phyloP scores from a whole-genome alignment of 2,113 vertebrate genomes.

The Catharus bicknelli region DNA sequence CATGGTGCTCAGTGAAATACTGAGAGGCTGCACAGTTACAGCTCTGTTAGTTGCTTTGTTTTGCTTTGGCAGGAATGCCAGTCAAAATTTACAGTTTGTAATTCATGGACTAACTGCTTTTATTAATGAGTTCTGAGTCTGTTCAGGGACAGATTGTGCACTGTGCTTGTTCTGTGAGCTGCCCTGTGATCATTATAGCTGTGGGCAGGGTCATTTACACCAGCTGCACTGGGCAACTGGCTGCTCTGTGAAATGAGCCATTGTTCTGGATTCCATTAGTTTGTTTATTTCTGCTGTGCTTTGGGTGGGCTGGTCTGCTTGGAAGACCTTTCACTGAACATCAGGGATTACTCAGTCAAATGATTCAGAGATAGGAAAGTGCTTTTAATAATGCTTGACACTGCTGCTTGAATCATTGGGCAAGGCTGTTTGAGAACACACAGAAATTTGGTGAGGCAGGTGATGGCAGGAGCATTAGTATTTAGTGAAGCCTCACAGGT shows the following conservation, averaged over 20 bases:
- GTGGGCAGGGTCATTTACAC: conserved; percentile 48
- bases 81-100: conserved; percentile 51
- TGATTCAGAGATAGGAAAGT: not conserved
- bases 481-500: not conserved
- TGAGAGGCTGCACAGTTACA: not conserved
- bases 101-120: conserved; percentile 43
- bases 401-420: not conserved
- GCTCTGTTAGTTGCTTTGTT: conserved; percentile 17
- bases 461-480: not conserved
- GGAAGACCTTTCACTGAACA: conserved; percentile 45
- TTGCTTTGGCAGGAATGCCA: not conserved
- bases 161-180: conserved; percentile 6
- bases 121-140: conserved; percentile 46
- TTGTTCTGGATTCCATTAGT: conserved; percentile 55
- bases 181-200: conserved; percentile 28
- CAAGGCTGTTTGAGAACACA: not conserved
- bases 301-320: conserved; percentile 11
- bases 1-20: not conserved
- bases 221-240: conserved; percentile 45
- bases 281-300: conserved; percentile 38
- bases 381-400: conserved; percentile 17
- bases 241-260: conserved; percentile 61
- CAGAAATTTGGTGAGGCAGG: not conserved
- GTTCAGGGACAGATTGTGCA: conserved; percentile 11
- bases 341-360: conserved; percentile 25